These are phyloP conservation scores for Corythucha ciliata DNA, from an alignment of 2,888 invertebrate genomes.

Conservation along the genomic window DNA sequence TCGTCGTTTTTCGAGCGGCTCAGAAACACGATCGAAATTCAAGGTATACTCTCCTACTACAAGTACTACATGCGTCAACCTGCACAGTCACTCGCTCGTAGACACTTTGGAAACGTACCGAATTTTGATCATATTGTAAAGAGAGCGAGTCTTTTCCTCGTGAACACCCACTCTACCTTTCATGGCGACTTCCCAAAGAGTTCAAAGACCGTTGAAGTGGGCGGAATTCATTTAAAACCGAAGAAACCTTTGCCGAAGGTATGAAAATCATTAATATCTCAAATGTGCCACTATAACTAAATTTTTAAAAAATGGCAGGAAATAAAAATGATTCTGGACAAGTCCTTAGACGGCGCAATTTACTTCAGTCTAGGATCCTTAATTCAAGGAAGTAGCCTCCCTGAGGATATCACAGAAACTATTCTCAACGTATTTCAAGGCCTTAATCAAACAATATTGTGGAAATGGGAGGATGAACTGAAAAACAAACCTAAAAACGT, in stretches of 20 bases:
- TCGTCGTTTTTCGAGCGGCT: constrained; percentile 39
- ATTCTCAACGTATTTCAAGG: constrained; percentile 53
- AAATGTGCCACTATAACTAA: no score
- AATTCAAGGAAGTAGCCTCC: constrained; percentile 55
- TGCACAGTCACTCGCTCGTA: constrained; percentile 22
- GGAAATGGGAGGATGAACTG: constrained; percentile 66
- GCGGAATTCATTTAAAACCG: constrained; percentile 46
- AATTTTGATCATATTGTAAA: constrained; percentile 42
- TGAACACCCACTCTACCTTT: constrained; percentile 43
- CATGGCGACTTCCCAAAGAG: constrained; percentile 42
- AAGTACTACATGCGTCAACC: constrained; percentile 29
- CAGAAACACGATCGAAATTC: constrained; percentile 43
- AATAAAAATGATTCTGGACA: constrained; percentile 55
- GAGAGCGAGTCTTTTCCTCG: constrained; percentile 44
- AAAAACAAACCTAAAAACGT: constrained; percentile 53
- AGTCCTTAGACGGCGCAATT: constrained; percentile 56
- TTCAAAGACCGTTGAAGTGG: constrained; percentile 44
- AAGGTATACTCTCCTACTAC: constrained; percentile 39
- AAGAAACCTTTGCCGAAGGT: constrained; percentile 34
- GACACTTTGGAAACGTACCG: constrained; percentile 34
- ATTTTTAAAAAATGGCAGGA: constrained; percentile 40
- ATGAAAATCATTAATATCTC: constrained; percentile 15
- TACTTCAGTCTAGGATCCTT: constrained; percentile 70
- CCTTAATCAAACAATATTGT: constrained; percentile 60
- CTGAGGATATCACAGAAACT: constrained; percentile 48